phyloP scores from a whole-genome alignment of 2,113 vertebrate genomes.

The Atlantisia rogersi region DNA sequence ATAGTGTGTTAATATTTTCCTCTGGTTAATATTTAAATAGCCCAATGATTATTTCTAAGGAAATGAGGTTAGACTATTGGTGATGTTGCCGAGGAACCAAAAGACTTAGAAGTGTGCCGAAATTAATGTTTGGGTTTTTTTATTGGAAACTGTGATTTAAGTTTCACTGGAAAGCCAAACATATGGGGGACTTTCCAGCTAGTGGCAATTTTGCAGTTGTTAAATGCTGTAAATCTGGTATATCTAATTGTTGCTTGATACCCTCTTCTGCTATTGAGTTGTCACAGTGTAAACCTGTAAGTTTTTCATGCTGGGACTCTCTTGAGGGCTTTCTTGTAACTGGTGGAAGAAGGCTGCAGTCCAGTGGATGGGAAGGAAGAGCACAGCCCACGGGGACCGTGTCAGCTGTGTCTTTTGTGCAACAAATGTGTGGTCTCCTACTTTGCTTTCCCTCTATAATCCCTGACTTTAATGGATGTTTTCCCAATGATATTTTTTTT shows the following conservation, averaged over 20 bases:
- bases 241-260: conserved; percentile 8
- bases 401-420: neutral
- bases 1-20: neutral
- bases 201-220: neutral
- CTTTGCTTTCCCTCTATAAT: neutral
- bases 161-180: neutral
- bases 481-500: neutral
- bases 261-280: neutral
- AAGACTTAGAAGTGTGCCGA: neutral
- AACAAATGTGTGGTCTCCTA: neutral
- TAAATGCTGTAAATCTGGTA: neutral
- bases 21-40: neutral
- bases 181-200: neutral
- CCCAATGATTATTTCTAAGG: neutral
- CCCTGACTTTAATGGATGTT: neutral
- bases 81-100: neutral
- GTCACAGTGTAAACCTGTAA: neutral
- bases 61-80: neutral
- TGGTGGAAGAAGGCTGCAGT: neutral
- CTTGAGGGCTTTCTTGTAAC: neutral
- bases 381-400: fast-evolving
- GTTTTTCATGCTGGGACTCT: conserved; percentile 25
- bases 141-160: neutral
- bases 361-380: fast-evolving
- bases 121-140: neutral